Evolutionary conservation across 1,140 invertebrate species (phyloP), one percentile per base, ranked within the genome.

Genomic region (Holotrichia oblita): DNA sequence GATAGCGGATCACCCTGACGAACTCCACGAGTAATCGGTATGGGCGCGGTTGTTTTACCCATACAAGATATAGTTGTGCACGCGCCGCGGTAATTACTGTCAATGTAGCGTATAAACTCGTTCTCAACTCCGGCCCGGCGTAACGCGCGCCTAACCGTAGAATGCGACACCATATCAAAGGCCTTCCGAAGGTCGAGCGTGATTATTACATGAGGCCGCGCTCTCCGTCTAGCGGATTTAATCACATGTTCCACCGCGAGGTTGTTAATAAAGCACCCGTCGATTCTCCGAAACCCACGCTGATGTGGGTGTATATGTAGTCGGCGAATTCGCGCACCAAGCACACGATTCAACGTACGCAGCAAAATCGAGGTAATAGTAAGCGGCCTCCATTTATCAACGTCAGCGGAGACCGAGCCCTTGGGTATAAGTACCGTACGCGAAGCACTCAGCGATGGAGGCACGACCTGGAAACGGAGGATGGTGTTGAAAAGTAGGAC

Each of bases 1-100:
- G 85, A 87, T 6, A 89, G 81, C 0, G 88, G 87, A 72, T 90
- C 88, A 0, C 89, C 88, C 76, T 89, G 89, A 55, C 87, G 85
- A 0, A 89, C 88, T 0, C 88, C 88, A 41, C 82, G 81, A 27
- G 80, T 80, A 9, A 84, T 24, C 17, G 72, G 81, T 83, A 22
- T 82, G 79, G 80, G 81, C 9, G 20, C 44, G 59, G 81, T 83
- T 17, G 44, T 64, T 3, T 78, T 40, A 0, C 78, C 78, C 27
- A 78, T 77, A 0, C 83, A 82, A 34, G 72, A 76, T 17, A 76
- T 79, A 8, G 83, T 85, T 0, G 78, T 73, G 72, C 8, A 6
- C 6, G 82, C 80, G 64, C 79, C 75, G 0, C 72, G 27, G 55
- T 84, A 84, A 9, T 81, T 40, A 10, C 77, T 34, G 20, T 78